Evolutionary conservation across 2,797 vertebrate species (phyloP).

Genomic region (Eupleurogrammus muticus): DNA sequence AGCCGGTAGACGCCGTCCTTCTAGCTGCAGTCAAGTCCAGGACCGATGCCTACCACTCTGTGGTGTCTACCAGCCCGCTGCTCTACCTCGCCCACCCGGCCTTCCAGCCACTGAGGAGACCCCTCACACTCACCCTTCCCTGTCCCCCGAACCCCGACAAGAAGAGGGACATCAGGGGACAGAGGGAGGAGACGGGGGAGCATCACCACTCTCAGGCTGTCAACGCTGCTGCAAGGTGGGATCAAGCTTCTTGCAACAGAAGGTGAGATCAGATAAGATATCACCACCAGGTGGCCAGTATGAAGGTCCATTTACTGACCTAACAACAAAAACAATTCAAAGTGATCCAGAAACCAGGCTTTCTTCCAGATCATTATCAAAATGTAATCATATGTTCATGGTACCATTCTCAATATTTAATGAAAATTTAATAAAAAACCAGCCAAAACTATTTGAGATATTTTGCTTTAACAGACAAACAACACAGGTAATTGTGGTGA

Average conservation of each 20-base stretch:
- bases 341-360: too few species aligned
- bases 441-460: too few species aligned
- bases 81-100: constrained; percentile 86
- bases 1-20: constrained; percentile 85
- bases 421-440: too few species aligned
- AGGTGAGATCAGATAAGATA: constrained; percentile 43
- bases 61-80: constrained; percentile 86
- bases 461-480: too few species aligned
- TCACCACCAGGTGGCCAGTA: not conserved
- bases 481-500: not conserved
- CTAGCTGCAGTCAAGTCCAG: constrained; percentile 84
- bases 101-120: constrained; percentile 79
- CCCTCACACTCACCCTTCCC: constrained; percentile 85
- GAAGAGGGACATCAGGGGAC: constrained; percentile 57
- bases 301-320: too few species aligned
- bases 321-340: too few species aligned
- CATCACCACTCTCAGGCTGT: constrained; percentile 18
- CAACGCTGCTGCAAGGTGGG: constrained; percentile 55
- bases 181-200: constrained; percentile 64
- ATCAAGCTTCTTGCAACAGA: constrained; percentile 29
- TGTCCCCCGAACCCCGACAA: constrained; percentile 86
- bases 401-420: too few species aligned
- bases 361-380: too few species aligned
- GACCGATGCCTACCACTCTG: constrained; percentile 77
- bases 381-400: too few species aligned